phyloP scores from a whole-genome alignment of 2,888 invertebrate genomes.

The Philonicus albiceps region DNA sequence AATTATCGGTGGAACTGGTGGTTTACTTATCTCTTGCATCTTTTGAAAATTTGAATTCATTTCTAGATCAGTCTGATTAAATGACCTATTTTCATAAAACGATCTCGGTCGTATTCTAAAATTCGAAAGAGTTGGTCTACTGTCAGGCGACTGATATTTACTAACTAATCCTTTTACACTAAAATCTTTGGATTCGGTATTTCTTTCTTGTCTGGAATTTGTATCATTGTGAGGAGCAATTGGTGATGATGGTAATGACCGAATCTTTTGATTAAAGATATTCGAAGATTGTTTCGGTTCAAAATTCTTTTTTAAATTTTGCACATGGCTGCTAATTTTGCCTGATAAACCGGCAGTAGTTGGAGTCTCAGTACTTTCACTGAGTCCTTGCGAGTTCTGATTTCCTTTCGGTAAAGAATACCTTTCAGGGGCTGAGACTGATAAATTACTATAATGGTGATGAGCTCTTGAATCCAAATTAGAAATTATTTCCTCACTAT shows the following conservation, averaged over 20 bases:
- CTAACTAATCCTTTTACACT: slow-evolving; percentile 80
- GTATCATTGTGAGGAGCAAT: slow-evolving; percentile 66
- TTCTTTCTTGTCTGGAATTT: slow-evolving; percentile 7
- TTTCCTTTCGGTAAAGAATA: slow-evolving; percentile 49
- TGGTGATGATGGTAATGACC: slow-evolving; percentile 71
- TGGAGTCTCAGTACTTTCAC: slow-evolving; percentile 54
- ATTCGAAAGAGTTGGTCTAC: slow-evolving; percentile 51
- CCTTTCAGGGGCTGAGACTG: slow-evolving; percentile 70
- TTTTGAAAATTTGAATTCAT: slow-evolving; percentile 46
- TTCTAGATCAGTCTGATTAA: slow-evolving; percentile 41
- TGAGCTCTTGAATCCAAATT: slow-evolving; percentile 43
- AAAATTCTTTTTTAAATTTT: slow-evolving; percentile 86
- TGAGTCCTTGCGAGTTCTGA: slow-evolving; percentile 42
- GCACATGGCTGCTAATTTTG: slow-evolving; percentile 75
- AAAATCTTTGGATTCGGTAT: slow-evolving; percentile 66
- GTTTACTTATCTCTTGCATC: slow-evolving; percentile 59
- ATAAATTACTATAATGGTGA: slow-evolving; percentile 65
- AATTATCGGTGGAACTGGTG: slow-evolving; percentile 63
- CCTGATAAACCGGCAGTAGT: slow-evolving; percentile 53
- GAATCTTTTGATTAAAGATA: slow-evolving; percentile 52
- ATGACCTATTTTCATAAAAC: slow-evolving; percentile 58
- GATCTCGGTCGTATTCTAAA: slow-evolving; percentile 50
- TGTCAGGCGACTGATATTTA: slow-evolving; percentile 70
- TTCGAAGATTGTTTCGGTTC: slow-evolving; percentile 72
- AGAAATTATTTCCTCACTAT: slow-evolving; percentile 61